Conservation (phyloP, 2,888 invertebrate genomes). For the Mythimna vitellina region DNA sequence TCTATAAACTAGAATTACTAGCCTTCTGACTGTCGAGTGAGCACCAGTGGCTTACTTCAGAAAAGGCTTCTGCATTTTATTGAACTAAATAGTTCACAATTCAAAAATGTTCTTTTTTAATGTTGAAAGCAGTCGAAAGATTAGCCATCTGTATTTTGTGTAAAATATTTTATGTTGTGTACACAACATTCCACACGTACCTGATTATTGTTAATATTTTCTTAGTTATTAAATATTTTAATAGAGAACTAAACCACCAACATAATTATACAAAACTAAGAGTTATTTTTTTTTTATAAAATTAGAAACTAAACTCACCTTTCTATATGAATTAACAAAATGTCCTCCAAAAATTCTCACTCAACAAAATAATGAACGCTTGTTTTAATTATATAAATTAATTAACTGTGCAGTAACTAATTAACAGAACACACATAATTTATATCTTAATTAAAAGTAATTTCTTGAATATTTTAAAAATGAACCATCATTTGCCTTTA, state of each 20-base stretch:
- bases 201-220: not conserved
- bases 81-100: no score
- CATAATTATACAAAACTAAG: not conserved
- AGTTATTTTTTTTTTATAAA: not conserved
- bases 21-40: not conserved
- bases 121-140: no score
- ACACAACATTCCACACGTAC: not conserved
- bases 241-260: not conserved
- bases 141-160: constrained; percentile 1
- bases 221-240: not conserved
- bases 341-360: constrained; percentile 1
- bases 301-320: constrained; percentile 24
- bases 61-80: no score
- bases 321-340: not conserved
- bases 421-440: not conserved
- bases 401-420: not conserved
- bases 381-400: not conserved
- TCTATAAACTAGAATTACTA: constrained; percentile 1
- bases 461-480: not conserved
- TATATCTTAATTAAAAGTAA: not conserved
- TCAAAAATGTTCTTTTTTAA: no score
- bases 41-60: no score
- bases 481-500: not conserved
- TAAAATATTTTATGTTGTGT: not conserved
- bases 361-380: not conserved